Evolutionary conservation across 2,888 invertebrate species (phyloP).

Genomic region (Erebia ligea): DNA sequence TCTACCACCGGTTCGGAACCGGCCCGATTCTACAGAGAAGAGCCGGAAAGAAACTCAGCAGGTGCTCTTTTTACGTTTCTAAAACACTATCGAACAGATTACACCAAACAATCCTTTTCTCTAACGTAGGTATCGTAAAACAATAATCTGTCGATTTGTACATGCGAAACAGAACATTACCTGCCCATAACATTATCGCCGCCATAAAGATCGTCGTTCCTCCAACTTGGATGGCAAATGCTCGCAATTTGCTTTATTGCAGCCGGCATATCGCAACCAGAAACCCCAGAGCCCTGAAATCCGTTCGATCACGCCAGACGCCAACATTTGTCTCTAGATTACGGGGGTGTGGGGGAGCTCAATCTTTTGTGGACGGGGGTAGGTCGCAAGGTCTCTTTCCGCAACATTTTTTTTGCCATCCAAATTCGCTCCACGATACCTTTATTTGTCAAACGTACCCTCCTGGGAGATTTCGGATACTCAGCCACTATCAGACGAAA

Average conservation of each 20-base stretch:
- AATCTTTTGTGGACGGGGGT: constrained; percentile 55
- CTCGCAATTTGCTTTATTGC: constrained; percentile 80
- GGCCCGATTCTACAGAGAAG: too few species aligned
- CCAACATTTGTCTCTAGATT: constrained; percentile 35
- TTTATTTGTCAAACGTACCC: constrained; percentile 75
- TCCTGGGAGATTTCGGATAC: constrained; percentile 48
- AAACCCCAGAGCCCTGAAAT: constrained; percentile 51
- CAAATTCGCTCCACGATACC: constrained; percentile 72
- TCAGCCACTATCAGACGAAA: constrained; percentile 29
- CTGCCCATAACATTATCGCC: constrained; percentile 80
- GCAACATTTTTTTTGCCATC: constrained; percentile 71
- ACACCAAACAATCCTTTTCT: background rate
- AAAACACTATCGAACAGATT: too few species aligned
- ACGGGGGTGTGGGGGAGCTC: constrained; percentile 46
- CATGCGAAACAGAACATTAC: constrained; percentile 74
- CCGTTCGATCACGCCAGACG: constrained; percentile 37
- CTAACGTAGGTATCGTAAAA: constrained; percentile 54
- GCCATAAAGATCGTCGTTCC: constrained; percentile 75
- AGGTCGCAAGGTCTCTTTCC: constrained; percentile 57
- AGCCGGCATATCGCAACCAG: constrained; percentile 63
- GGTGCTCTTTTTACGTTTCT: too few species aligned
- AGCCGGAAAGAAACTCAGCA: too few species aligned
- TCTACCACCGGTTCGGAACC: too few species aligned
- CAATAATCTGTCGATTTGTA: constrained; percentile 73
- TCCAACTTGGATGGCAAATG: constrained; percentile 78